These are phyloP conservation scores for Rhingia campestris DNA, from an alignment of 2,888 invertebrate species.

Conservation along the genomic window DNA sequence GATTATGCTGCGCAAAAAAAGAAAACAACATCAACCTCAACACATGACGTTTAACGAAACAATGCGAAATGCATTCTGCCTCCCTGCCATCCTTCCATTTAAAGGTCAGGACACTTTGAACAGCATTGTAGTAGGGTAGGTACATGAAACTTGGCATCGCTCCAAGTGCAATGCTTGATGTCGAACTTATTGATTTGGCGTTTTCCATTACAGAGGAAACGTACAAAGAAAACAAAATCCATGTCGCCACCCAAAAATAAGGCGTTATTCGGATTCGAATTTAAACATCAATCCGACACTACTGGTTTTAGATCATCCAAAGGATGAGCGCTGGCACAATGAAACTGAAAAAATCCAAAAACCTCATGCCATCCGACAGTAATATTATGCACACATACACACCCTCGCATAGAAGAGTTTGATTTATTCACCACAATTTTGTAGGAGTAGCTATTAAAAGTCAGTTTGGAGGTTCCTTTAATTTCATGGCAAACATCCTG, in stretches of 20 bases:
- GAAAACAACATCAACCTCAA: slow-evolving; percentile 6
- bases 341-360: slow-evolving; percentile 30
- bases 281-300: slow-evolving; percentile 46
- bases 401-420: slow-evolving; percentile 46
- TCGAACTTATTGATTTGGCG: slow-evolving; percentile 68
- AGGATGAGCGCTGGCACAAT: slow-evolving; percentile 35
- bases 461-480: slow-evolving; percentile 37
- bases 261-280: slow-evolving; percentile 42
- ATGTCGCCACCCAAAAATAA: slow-evolving; percentile 20
- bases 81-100: slow-evolving; percentile 5
- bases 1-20: slow-evolving; percentile 36
- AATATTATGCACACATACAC: not conserved
- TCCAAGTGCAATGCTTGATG: slow-evolving; percentile 66
- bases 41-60: slow-evolving; percentile 34
- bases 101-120: slow-evolving; percentile 53
- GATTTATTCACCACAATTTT: slow-evolving; percentile 65
- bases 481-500: slow-evolving; percentile 51
- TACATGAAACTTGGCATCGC: slow-evolving; percentile 42
- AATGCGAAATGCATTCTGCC: slow-evolving; percentile 53
- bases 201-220: slow-evolving; percentile 40
- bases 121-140: not conserved
- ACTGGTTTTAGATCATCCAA: slow-evolving; percentile 3
- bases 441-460: slow-evolving; percentile 45
- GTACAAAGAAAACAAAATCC: not conserved
- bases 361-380: not conserved